Evolutionary conservation across 2,113 vertebrate genomes (phyloP).

Genomic region (Varanus salvator): DNA sequence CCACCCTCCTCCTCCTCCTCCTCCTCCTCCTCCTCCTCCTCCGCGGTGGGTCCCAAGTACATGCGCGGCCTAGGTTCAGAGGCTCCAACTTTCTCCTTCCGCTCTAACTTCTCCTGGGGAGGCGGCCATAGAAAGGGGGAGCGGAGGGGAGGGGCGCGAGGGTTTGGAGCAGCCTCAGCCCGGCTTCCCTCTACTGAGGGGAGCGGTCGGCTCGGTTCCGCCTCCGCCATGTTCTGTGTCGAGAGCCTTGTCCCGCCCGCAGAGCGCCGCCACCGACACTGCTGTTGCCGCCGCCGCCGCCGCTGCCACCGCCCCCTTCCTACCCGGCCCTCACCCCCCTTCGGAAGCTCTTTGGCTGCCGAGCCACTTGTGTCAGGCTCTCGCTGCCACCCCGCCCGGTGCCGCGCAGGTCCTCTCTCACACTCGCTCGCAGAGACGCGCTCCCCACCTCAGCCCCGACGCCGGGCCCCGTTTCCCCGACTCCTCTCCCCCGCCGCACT

Average conservation of each 20-base stretch:
- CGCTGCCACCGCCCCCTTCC: background rate
- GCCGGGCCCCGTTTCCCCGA: slow-evolving; percentile 52
- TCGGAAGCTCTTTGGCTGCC: background rate
- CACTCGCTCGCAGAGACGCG: background rate
- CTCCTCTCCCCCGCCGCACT: background rate
- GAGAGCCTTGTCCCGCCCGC: slow-evolving; percentile 70
- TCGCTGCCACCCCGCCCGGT: slow-evolving; percentile 9
- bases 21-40: slow-evolving; percentile 7
- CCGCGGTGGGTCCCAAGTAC: slow-evolving; percentile 40
- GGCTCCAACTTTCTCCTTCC: slow-evolving; percentile 78
- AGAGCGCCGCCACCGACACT: slow-evolving; percentile 21
- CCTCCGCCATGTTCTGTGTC: slow-evolving; percentile 77
- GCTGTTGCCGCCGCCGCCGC: background rate
- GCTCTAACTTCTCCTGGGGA: slow-evolving; percentile 72
- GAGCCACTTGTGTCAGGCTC: background rate
- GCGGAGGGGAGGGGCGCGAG: background rate
- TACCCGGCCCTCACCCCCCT: background rate
- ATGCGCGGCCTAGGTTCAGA: slow-evolving; percentile 33
- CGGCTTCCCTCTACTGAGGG: slow-evolving; percentile 11
- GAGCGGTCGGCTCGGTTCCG: slow-evolving; percentile 64
- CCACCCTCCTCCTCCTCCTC: background rate
- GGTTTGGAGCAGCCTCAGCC: background rate
- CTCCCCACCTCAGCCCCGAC: background rate
- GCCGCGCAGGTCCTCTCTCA: background rate
- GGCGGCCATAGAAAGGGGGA: slow-evolving; percentile 16